These are phyloP conservation scores for Falcaria lacertinaria DNA, from an alignment of 2,888 invertebrate species.

Conservation along the genomic window DNA sequence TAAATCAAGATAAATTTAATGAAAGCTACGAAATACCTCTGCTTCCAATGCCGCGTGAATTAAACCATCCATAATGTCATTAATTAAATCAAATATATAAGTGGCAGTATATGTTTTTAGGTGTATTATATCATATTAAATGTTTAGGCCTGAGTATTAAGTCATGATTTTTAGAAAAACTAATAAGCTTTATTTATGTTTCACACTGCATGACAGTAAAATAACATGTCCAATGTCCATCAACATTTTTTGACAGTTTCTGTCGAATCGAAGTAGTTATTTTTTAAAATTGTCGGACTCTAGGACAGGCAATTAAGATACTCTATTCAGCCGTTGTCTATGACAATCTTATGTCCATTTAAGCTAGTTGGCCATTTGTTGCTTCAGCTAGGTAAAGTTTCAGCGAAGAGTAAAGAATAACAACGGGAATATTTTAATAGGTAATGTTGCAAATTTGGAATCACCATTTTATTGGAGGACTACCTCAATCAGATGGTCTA, in stretches of 20 bases:
- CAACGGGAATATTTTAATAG: no score
- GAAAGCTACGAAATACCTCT: constrained; percentile 67
- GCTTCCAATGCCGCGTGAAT: constrained; percentile 80
- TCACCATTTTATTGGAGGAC: no score
- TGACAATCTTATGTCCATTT: no score
- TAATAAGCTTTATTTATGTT: constrained; percentile 78
- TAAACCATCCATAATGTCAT: constrained; percentile 80
- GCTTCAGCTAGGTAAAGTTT: no score
- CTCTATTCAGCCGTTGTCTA: no score
- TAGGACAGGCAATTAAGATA: no score
- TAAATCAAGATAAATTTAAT: constrained; percentile 34
- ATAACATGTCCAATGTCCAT: constrained; percentile 76
- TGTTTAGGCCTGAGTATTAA: constrained; percentile 70
- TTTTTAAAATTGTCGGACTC: no score
- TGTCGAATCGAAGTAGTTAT: constrained; percentile 21
- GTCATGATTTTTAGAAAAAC: constrained; percentile 77
- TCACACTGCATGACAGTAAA: constrained; percentile 78
- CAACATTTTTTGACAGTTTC: constrained; percentile 67
- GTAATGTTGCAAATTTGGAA: no score
- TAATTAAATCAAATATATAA: constrained; percentile 69
- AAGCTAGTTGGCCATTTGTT: no score
- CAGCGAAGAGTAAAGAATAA: no score
- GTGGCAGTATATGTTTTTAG: constrained; percentile 58
- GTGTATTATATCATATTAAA: constrained; percentile 69
- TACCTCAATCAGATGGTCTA: no score